Evolutionary conservation across 2,888 invertebrate species (phyloP), one percentile per base, ranked within the genome.

Genomic region (Metacarcinus magister): DNA sequence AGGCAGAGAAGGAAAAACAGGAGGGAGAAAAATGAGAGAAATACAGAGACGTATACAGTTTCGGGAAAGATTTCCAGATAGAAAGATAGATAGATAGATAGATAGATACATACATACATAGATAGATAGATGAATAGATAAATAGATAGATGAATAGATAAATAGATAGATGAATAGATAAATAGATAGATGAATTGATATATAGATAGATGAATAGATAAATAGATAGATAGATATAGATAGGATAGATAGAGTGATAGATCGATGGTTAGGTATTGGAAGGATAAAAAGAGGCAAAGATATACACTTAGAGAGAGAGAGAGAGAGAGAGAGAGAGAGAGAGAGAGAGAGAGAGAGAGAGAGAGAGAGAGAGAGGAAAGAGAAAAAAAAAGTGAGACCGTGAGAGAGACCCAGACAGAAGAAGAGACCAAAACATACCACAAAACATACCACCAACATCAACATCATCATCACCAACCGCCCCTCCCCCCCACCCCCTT

Each of bases 11-110:
- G 82, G 44, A 48, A 87, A 46, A 82, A 75, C 39, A 94, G 44
- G 67, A 82, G 44, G 44, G 94, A 94, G 44, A 82, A 39, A 82
- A 82, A 94, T 67, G 67, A 82, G 67, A 82, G 60, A 94, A 54
- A 92, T 92, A 60, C 32, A 60, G 48, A 92, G 60, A 60, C 32
- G 60, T 82, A 82, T 82, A 82, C 82, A 82, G 82, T 82, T 82
- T 82, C 82, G 82, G 82, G 13, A 82, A 82, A 82, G 82, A 82
- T 82, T 82, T 82, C 32, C 23, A 32, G 82, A 32, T 46, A 46
- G 91, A 91, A 46, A 91, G 92, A 54, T n/a, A 54, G 92, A 92
- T 19, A 54, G n/a, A 92, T 4, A 92, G 92, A 28, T 19, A 92
- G 93, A 54, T n/a, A 67, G 43, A 93, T 48, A 93, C 39, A 93